Evolutionary conservation across 2,888 invertebrate species (phyloP), one percentile per base, ranked within the genome.

Genomic region (Drosophila fungiperda): DNA sequence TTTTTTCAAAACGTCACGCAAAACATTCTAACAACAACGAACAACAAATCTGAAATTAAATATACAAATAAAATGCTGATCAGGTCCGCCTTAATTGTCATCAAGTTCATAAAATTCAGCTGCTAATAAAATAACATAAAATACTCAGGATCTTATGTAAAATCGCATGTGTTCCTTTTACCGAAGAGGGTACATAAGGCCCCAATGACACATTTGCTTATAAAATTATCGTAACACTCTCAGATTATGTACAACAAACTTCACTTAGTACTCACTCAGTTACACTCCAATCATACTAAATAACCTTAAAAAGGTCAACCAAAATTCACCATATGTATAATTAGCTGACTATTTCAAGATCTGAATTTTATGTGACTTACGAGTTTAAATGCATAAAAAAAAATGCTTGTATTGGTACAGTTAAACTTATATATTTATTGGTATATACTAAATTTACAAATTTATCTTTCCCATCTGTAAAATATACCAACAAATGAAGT

Each of bases 401-500:
- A 11, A 26, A 54, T 29, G 23, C 50, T 12, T 29, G 62, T 59
- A 29, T 68, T 49, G 33, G n/a, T 35, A n/a, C 3, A 32, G 40
- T 26, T 35, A 35, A 9, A 33, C 26, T 42, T 15, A 35, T 20
- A 9, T 57, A 38, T n/a, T 33, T 52, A 42, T 50, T 50, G 15
- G 48, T 26, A 54, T 15, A 8, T 40, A 58, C 57, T 52, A 49
- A 40, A 42, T 15, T 45, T 29, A 50, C 32, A 54, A 26, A 45
- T 64, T 67, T 50, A 59, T 23, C 20, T 38, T 26, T 33, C 68
- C 58, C 49, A 61, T 54, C 62, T 72, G 68, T 68, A 78, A 74
- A 72, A 64, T 70, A 55, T 73, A 36, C 62, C 74, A 60, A 71
- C 35, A 53, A 61, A 89, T 85, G 84, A 85, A 87, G 89, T 85